Base-by-base conservation (phyloP, 2,113 vertebrate genomes). In the Sterrhoptilus dennistouni region DNA sequence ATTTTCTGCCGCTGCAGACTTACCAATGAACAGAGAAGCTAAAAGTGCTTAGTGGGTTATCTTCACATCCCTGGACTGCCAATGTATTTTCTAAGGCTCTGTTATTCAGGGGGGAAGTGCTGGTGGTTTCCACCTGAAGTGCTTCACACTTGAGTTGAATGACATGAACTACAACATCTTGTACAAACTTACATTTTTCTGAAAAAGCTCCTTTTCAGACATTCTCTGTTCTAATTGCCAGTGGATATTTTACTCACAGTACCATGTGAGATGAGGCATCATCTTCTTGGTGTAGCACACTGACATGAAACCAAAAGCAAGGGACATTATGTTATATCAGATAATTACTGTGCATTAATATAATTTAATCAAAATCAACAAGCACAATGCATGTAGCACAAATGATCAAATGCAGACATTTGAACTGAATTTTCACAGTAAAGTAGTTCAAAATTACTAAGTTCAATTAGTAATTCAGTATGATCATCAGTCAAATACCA, bases 311-410 rank as follows among this genome's bases (percentile, higher is more conserved):
- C 40, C 81, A 90, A 72, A 78, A 86, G 28, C 14, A 69, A 53
- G 25, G 9, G 38, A 47, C 31, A n/a, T 15, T 61, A 61, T 45
- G 27, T 69, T 87, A 23, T 18, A 57, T 36, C 52, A 90, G 45
- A 64, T 59, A 91, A 89, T 91, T 84, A 70, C 21, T 2, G 5
- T 15, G 12, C 33, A 72, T 50, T 84, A 69, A 54, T 47, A 57
- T 21, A 76, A 83, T 69, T 90, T 78, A 93, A 87, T 78, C 23
- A 95, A 91, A 88, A 89, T 74, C 84, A 90, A 40, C 54, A 91
- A 83, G 59, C 7, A 61, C 27, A 89, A 75, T 47, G 8, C 15
- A 83, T 54, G 56, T 49, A 92, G 23, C 31, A 95, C 27, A 90
- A 83, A 66, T 35, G 56, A 61, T 57, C 68, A 92, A 63, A 75